Conservation (phyloP, 2,113 vertebrate species). For the Camarhynchus parvulus region DNA sequence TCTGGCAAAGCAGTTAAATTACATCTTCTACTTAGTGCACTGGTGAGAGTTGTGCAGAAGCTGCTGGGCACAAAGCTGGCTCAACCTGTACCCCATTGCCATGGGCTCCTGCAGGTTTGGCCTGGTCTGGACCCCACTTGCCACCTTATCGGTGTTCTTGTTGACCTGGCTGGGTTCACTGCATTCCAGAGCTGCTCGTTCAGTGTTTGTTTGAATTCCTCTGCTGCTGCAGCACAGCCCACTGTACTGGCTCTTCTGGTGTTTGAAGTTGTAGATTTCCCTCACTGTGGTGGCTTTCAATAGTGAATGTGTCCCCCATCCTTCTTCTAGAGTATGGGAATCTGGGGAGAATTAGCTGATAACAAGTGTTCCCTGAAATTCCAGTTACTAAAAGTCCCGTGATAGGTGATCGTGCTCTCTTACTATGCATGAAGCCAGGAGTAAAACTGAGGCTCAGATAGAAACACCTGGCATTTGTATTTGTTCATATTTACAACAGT, state of each 20-base stretch:
- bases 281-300: not conserved
- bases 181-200: constrained; percentile 5
- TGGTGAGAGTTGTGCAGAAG: not conserved
- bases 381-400: not conserved
- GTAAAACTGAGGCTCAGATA: not conserved
- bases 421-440: not conserved
- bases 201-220: constrained; percentile 49
- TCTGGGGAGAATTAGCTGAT: not conserved
- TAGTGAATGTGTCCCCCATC: not conserved
- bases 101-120: not conserved
- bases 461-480: not conserved
- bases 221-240: not conserved
- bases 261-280: not conserved
- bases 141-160: not conserved
- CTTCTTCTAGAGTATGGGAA: not conserved
- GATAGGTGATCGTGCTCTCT: not conserved
- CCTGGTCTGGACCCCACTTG: not conserved
- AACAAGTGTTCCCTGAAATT: not conserved
- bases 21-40: not conserved
- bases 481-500: not conserved
- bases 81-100: not conserved
- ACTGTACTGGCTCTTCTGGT: not conserved
- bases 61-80: not conserved
- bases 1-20: not conserved
- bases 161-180: constrained; percentile 23